Evolutionary conservation across 1,140 invertebrate genomes (phyloP).

Genomic region (Eufriesea mexicana): DNA sequence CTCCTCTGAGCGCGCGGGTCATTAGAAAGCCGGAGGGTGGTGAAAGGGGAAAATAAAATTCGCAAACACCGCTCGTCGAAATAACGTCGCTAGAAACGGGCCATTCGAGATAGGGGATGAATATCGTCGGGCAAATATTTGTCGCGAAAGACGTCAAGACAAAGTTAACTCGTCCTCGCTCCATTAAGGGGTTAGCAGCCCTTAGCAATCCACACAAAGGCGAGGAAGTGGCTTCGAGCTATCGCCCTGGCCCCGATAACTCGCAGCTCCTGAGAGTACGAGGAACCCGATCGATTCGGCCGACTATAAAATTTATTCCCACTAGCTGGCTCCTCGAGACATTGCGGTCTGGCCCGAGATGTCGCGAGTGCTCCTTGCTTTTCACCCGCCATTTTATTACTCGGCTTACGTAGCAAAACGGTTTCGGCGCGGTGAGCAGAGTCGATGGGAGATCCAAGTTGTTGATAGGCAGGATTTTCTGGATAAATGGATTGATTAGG

Average conservation of each 20-base stretch:
- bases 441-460: background rate
- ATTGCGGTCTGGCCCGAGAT: background rate
- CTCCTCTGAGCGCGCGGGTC: no score
- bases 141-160: conserved; percentile 17
- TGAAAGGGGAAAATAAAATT: background rate
- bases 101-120: background rate
- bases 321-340: background rate
- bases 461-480: background rate
- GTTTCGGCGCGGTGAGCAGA: background rate
- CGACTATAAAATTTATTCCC: conserved; percentile 20
- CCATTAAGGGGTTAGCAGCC: conserved; percentile 28
- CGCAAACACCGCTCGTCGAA: background rate
- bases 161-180: conserved; percentile 24
- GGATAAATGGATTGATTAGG: no score
- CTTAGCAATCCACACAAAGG: conserved; percentile 1
- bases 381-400: background rate
- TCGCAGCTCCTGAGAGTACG: background rate
- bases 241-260: conserved; percentile 13
- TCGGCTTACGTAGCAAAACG: no score
- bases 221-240: conserved; percentile 1
- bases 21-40: background rate
- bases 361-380: background rate
- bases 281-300: conserved; percentile 17
- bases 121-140: conserved; percentile 15
- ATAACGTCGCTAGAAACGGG: background rate